Evolutionary conservation across 92 coral and sea anemone genomes (phyloP), one percentile per base, ranked within the genome.

Genomic region (Phenganax stokvisi): DNA sequence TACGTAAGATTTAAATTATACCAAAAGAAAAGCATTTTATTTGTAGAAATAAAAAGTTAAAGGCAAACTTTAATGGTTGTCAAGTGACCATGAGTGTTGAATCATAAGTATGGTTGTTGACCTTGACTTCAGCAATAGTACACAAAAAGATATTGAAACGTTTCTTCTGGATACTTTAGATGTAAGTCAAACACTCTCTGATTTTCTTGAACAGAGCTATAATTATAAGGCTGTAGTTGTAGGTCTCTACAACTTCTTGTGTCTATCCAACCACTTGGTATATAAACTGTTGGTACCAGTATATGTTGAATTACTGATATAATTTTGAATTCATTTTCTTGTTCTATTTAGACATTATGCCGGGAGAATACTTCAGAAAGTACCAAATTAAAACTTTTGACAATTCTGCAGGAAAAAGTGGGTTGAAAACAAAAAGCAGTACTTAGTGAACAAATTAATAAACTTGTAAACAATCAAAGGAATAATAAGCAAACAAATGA

Each of bases 331-430:
- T 6, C 9, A 77, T 54, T 71, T 31, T 7, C 82, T 1, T 61
- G 0, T 71, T 11, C 31, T 75, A 71, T 51, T 5, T 77, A 94
- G 98, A 92, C 79, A 5, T 83, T 94, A 52, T 92, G 96, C 70
- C 79, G 71, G 79, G 98, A 94, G 68, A 90, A 85, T 57, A 84
- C 90, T 12, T 86, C 91, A 31, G 98, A 92, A 77, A 76, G 85
- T 79, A 81, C 83, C 79, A 94, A 94, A 76, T 90, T 94, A 68
- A 92, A 94, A 85, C 57, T 92, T 70, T 71, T 94, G 54, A 75
- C 92, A 67, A 74, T 88, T 17, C 85, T 94, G 57, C 98, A 94
- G 87, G 98, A 94, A 85, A 90, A 91, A 91, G 98, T 94, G 63
- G 27, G 80, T 51, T 9, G 12, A 71, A 62, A 16, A 37, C 47